Conservation (phyloP, 2,113 vertebrate species). For the Oryzias javanicus region DNA sequence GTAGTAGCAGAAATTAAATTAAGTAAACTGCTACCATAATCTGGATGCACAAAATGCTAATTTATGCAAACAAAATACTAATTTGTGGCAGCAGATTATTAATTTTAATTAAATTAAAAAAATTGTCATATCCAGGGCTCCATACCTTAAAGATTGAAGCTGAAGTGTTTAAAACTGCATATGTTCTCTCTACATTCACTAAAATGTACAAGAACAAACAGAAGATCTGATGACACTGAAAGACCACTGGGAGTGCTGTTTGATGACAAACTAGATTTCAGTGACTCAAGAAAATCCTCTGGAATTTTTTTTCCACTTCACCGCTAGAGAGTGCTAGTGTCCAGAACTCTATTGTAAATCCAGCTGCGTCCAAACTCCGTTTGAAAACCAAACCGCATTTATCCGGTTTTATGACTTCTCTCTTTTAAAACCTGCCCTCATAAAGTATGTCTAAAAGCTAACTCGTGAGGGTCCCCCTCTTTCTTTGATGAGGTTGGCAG, state of each 20-base stretch:
- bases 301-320: background rate
- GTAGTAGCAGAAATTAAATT: no score
- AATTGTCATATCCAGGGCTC: no score
- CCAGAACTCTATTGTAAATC: constrained; percentile 12
- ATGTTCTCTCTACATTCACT: no score
- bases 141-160: no score
- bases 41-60: no score
- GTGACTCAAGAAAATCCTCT: background rate
- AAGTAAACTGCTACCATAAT: no score
- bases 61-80: no score
- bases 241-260: background rate
- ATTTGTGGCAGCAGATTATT: no score
- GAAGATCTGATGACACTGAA: no score
- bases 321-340: constrained; percentile 53
- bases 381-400: constrained; percentile 10
- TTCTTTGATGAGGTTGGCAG: constrained; percentile 45
- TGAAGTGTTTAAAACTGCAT: no score
- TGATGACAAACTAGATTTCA: background rate
- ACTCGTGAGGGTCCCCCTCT: constrained; percentile 10
- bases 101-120: no score
- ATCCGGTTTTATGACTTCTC: constrained; percentile 16
- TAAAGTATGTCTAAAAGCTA: constrained; percentile 23
- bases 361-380: background rate
- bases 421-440: constrained; percentile 19
- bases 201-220: no score